Evolutionary conservation across 1,140 invertebrate genomes (phyloP).

Genomic region (Drosophila albomicans): DNA sequence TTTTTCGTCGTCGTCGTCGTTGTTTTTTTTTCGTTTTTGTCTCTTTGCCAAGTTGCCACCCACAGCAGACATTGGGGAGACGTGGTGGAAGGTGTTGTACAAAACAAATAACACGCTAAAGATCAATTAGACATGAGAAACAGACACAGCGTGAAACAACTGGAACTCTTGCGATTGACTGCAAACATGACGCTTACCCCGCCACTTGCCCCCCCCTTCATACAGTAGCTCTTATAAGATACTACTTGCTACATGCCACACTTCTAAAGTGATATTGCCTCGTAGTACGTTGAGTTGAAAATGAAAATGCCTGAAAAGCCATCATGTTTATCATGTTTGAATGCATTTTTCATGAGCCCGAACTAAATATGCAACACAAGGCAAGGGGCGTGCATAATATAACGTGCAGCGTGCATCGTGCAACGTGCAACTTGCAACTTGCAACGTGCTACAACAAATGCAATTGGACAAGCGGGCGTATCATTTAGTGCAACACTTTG

Average conservation of each 20-base stretch:
- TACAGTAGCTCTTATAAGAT: constrained; percentile 20
- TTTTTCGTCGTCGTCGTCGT: background rate
- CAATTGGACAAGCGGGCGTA: constrained; percentile 30
- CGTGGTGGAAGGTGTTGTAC: constrained; percentile 47
- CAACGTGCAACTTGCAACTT: constrained; percentile 14
- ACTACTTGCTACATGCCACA: constrained; percentile 9
- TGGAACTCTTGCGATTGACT: constrained; percentile 43
- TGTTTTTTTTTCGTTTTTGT: background rate
- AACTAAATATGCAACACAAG: constrained; percentile 33
- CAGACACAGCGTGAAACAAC: constrained; percentile 45
- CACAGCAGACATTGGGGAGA: constrained; percentile 36
- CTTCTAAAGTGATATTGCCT: constrained; percentile 17
- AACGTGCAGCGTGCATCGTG: constrained; percentile 3
- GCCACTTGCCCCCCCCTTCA: constrained; percentile 1
- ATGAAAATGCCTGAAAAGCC: constrained; percentile 32
- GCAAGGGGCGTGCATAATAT: constrained; percentile 41
- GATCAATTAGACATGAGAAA: constrained; percentile 57
- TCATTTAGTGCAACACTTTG: constrained; percentile 39
- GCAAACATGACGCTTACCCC: constrained; percentile 37
- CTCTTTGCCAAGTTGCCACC: constrained; percentile 38
- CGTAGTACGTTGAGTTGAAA: background rate
- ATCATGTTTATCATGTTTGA: constrained; percentile 44
- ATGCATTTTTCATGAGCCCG: constrained; percentile 53
- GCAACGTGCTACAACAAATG: constrained; percentile 22
- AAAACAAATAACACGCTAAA: constrained; percentile 59